Base-by-base conservation (phyloP, 2,888 invertebrate genomes). In the Craniophora ligustri region DNA sequence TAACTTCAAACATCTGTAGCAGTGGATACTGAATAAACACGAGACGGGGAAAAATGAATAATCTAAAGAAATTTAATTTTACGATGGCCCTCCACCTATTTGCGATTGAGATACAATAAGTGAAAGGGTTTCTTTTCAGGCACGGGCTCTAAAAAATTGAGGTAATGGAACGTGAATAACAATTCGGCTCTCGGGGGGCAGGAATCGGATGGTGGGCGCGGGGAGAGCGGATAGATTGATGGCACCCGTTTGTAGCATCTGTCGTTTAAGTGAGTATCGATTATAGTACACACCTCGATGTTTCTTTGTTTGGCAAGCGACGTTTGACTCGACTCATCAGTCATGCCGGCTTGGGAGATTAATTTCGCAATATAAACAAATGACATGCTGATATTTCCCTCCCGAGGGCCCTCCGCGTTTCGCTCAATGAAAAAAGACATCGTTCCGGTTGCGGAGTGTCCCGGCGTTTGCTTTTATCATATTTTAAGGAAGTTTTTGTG, bases 121-220 rank as follows among this genome's bases (percentile, higher is more conserved):
- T 85, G 83, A 88, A 92, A 91, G 91, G 91, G 91, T 91, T 89
- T 81, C 88, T 86, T 89, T 89, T 87, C 86, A 89, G 87, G 81
- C 87, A 89, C 85, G 83, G 83, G 80, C 80, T 87, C 88, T 89
- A 92, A 92, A 92, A 92, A 92, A 92, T 87, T 92, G 91, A 91
- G 88, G 92, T 91, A 92, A 91, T 92, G 92, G 91, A 88, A 91
- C 88, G 91, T 89, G 92, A 92, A 92, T 92, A 92, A 91, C 92
- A 92, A 92, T 92, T 92, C 87, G 85, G 83, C 83, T 81, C 80
- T 77, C 76, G 75, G 82, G 82, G 83, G 77, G 77, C 56, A 64
- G 53, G 62, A 72, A 70, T 70, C 70, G 72, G 67, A 71, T 63
- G 66, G 75, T 74, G 67, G 65, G 62, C 62, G 70, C 61, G 63